Base-by-base conservation (phyloP, 2,888 invertebrate species). In the Reticulitermes lucifugus region DNA sequence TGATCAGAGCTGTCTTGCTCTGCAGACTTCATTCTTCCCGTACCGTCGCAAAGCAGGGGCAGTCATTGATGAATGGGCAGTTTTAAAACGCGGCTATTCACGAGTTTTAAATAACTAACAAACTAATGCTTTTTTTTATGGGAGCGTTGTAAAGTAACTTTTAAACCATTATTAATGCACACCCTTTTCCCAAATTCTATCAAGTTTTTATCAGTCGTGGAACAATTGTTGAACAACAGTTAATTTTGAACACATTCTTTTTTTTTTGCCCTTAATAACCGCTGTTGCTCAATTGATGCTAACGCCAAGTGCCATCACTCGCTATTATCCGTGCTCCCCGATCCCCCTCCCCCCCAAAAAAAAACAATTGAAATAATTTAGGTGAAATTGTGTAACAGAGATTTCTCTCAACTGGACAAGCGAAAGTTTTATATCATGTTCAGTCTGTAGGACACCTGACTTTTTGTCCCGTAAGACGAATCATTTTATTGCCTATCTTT, bases 171-270 rank as follows among this genome's bases (percentile, higher is more conserved):
- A 65, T 25, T 65, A 65, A 65, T 65, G 25, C 65, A 65, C 25
- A 6, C 9, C 25, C 9, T 65, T 3, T 65, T 65, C 25, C 65
- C 5, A n/a, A n/a, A 65, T 65, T 65, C 65, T 65, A 65, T 65
- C 6, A 65, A 65, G 65, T 65, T 65, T 65, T 65, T 65, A 65
- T 65, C 65, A 65, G 25, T 65, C n/a, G n/a, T 25, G 25, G 65
- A 65, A 65, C 65, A 65, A 65, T 65, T 65, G 65, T 65, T 65
- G n/a, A 55, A 65, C 65, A 65, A 65, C 65, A 65, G 65, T 65
- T 65, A 65, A 25, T 65, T 65, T 65, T 65, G 9, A 65, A 12
- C 65, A 25, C 65, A n/a, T 7, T 25, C n/a, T 25, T n/a, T 25
- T 25, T 65, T 65, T 60, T 60, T 60, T 60, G 18, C 4, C 60